Conservation (phyloP, 2,113 vertebrate genomes). For the Macrotis lagotis region DNA sequence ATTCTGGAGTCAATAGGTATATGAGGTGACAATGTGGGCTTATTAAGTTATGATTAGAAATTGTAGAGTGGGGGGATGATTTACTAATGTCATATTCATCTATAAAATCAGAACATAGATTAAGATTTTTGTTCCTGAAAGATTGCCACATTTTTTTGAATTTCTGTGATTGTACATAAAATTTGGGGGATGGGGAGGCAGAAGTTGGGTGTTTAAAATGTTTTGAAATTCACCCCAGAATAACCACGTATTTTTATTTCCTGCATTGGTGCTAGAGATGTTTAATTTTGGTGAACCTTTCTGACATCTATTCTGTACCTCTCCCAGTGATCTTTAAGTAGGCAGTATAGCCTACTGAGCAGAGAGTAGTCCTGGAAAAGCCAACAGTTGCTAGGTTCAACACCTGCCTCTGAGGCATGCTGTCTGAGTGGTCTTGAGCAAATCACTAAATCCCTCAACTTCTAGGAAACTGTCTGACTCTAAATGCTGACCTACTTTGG, state of each 20-base stretch:
- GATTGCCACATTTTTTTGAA: neutral
- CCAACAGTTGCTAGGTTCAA: neutral
- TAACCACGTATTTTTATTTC: neutral
- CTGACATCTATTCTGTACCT: neutral
- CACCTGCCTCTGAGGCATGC: neutral
- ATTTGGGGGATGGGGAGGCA: neutral
- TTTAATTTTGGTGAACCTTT: neutral
- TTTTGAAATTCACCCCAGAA: neutral
- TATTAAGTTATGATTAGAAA: constrained; percentile 44
- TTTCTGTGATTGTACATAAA: neutral
- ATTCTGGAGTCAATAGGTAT: constrained; percentile 93
- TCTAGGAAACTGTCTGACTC: neutral
- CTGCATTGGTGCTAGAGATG: neutral
- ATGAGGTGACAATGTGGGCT: constrained; percentile 80
- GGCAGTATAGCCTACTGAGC: neutral
- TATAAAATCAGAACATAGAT: neutral
- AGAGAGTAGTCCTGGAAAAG: neutral
- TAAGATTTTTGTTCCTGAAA: neutral
- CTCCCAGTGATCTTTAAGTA: neutral
- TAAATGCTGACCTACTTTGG: neutral
- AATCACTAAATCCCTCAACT: neutral
- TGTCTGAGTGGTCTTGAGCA: neutral
- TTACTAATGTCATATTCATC: constrained; percentile 33
- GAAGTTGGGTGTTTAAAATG: neutral
- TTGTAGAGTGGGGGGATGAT: constrained; percentile 32